Evolutionary conservation across 2,113 vertebrate species (phyloP), one percentile per base, ranked within the genome.

Genomic region (Acrocephalus arundinaceus): DNA sequence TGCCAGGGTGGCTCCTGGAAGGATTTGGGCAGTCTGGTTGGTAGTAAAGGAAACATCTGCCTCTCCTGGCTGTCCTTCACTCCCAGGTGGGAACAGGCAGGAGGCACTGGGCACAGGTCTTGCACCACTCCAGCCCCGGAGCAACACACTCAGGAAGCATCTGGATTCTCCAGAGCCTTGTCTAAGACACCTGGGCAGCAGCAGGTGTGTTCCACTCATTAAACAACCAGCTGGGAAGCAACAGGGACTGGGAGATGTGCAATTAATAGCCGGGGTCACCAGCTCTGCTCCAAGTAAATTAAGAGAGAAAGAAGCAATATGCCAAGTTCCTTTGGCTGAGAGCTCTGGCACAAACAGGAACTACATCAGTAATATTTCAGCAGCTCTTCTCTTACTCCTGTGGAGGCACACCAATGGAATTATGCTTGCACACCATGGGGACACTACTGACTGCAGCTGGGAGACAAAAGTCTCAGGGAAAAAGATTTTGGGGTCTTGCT

Each of bases 81-180:
- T 71, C 41, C 68, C 0, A 0, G 23, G 37, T 63, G 68, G 35
- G 28, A 79, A 18, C 19, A 35, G 57, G 67, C 31, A 65, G 74
- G 74, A 41, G 51, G n/a, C 5, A 3, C 1, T 7, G 22, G 28
- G 2, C 15, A 35, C 37, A 31, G 71, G 39, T 61, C 59, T 73
- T 0, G 0, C 0, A 0, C 19, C 0, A 0, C 51, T 80, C 35
- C 79, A 81, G 65, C 46, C 31, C 51, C 0, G 0, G 41, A 24
- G 71, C 1, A 2, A 75, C 5, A 1, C 0, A 1, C 39, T 77
- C 0, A 0, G 46, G 87, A 90, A 70, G 58, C 63, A 46, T 46
- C 85, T 88, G 85, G 88, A 33, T 49, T 27, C 6, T 4, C 9
- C 62, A 72, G 78, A 49, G 55, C 37, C 61, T 78, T 58, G 27